Conservation (phyloP, 2,888 invertebrate species). For the Caenorhabditis uteleia region DNA sequence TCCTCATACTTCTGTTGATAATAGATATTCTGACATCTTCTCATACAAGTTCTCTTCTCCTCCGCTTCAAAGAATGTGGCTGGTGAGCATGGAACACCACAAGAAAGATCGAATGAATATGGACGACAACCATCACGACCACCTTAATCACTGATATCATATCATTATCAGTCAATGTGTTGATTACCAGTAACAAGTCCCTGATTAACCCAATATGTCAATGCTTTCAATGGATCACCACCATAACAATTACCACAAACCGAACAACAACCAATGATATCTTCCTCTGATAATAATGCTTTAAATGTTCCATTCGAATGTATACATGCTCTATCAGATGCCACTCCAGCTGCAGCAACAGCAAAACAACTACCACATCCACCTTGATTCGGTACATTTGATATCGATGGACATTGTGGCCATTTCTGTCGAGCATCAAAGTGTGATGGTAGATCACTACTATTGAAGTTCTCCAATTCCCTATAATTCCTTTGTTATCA, state of each 20-base stretch:
- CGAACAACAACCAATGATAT: slow-evolving; percentile 65
- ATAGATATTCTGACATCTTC: slow-evolving; percentile 64
- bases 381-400: slow-evolving; percentile 66
- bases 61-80: slow-evolving; percentile 65
- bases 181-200: slow-evolving; percentile 60
- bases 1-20: slow-evolving; percentile 64
- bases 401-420: slow-evolving; percentile 65
- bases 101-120: slow-evolving; percentile 59
- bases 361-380: slow-evolving; percentile 69
- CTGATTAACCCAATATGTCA: slow-evolving; percentile 67
- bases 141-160: slow-evolving; percentile 30
- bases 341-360: slow-evolving; percentile 66
- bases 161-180: neutral
- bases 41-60: slow-evolving; percentile 57
- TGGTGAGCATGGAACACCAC: slow-evolving; percentile 67
- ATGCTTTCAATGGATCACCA: slow-evolving; percentile 68
- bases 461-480: slow-evolving; percentile 56
- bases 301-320: slow-evolving; percentile 65
- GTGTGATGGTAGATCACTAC: slow-evolving; percentile 50
- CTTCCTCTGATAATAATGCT: slow-evolving; percentile 50
- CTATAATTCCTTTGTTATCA: slow-evolving; percentile 43
- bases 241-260: slow-evolving; percentile 68
- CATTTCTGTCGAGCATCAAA: slow-evolving; percentile 67
- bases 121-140: slow-evolving; percentile 67
- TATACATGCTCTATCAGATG: slow-evolving; percentile 67